Evolutionary conservation across 2,797 vertebrate species (phyloP).

Genomic region (Ateles fusciceps): DNA sequence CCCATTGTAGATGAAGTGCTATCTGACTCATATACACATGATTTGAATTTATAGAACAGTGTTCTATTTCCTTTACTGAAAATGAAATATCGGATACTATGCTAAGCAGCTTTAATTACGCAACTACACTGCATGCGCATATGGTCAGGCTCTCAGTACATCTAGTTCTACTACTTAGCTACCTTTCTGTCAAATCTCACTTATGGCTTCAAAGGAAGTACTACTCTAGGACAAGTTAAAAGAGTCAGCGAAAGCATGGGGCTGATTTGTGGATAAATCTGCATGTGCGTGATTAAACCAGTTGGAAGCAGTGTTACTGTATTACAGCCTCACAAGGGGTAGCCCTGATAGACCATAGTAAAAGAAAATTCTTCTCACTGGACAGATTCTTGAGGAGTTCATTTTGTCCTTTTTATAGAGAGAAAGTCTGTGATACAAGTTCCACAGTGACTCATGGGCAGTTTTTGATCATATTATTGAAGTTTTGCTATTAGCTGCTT

Average conservation of each 20-base stretch:
- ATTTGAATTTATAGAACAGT: not conserved
- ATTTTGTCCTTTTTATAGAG: not conserved
- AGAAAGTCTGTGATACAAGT: not conserved
- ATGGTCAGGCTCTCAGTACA: not conserved
- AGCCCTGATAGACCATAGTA: not conserved
- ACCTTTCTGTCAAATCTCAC: not conserved
- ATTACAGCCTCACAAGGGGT: not conserved
- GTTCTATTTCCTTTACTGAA: not conserved
- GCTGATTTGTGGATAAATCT: not conserved
- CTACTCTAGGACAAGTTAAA: not conserved
- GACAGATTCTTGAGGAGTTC: not conserved
- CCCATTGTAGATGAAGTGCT: not conserved
- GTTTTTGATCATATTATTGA: not conserved
- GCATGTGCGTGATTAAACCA: not conserved
- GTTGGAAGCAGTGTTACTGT: not conserved
- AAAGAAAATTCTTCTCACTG: not conserved
- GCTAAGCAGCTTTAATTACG: not conserved
- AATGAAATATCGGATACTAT: not conserved
- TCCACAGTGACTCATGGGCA: not conserved
- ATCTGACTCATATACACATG: not conserved
- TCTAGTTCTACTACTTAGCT: not conserved
- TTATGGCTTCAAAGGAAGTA: not conserved
- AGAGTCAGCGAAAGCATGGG: not conserved
- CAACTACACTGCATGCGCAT: not conserved
- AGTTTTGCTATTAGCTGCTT: not conserved